Percentiles rank a stretch among this genome's conserved stretches.
phyloP scores from a whole-genome alignment of 2,113 vertebrate genomes.

The Phodopus roborovskii region DNA sequence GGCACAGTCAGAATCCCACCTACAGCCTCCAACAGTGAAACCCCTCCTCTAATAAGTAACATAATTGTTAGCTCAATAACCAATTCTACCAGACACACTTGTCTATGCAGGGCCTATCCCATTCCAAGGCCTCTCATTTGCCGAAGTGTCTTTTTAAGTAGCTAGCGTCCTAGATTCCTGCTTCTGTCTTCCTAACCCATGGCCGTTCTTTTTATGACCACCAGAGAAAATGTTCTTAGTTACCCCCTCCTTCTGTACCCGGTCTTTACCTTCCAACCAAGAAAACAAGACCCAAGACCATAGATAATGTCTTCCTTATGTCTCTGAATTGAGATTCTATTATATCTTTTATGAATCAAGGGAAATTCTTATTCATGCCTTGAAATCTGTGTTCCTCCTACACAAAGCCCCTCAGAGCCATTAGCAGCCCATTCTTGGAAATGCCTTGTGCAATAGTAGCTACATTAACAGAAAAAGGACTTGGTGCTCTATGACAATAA shows the following conservation, averaged over 20 bases:
- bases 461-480: background rate
- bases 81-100: fast-evolving
- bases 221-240: background rate
- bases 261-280: background rate
- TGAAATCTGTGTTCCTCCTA: background rate
- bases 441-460: too few relatives aligned
- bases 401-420: background rate
- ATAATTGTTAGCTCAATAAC: background rate
- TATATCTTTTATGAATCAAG: background rate
- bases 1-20: background rate
- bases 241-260: fast-evolving
- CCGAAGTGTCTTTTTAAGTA: background rate
- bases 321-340: background rate
- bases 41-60: background rate
- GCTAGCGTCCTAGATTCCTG: background rate
- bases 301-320: background rate
- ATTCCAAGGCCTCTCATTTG: background rate
- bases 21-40: background rate
- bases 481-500: too few relatives aligned
- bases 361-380: background rate
- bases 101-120: fast-evolving
- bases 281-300: background rate
- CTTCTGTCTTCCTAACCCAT: background rate
- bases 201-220: background rate
- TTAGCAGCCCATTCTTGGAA: background rate